Base-by-base conservation (phyloP, 1,140 invertebrate species). In the Sarcophaga bullata region DNA sequence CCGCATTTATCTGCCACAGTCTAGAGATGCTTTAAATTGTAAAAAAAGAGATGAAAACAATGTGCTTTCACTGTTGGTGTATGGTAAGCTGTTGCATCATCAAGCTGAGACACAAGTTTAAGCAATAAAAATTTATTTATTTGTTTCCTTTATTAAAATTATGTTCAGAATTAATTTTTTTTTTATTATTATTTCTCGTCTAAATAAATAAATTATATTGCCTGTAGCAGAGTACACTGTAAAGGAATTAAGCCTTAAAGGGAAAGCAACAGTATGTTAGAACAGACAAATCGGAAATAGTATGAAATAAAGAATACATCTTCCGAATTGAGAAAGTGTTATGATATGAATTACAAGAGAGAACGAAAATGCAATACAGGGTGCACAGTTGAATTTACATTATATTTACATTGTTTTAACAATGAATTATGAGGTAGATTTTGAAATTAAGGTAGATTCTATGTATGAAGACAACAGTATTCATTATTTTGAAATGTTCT, bases 51-150 rank as follows among this genome's bases (percentile, higher is more conserved):
- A 58, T 13, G n/a, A 7, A 58, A 58, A 15, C 15, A n/a, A 15
- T 58, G 25, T 4, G 25, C 1, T 4, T 58, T 15, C n/a, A 58
- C 15, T 58, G n/a, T n/a, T n/a, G 54, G 54, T 58, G 4, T 58
- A 13, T 13, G 13, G 10, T 3, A 37, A 37, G 25, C 54, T n/a
- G 54, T n/a, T 58, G 54, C 54, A 58, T 13, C 3, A 58, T n/a
- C 54, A 58, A 6, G n/a, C 11, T 15, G 11, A 6, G 11, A 58
- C 54, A 15, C 54, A 58, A 58, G 13, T 58, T 58, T 1, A n/a
- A 58, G 54, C n/a, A 58, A 58, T 58, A 58, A 58, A 58, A 58
- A 58, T 58, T 58, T 58, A 58, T 58, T 58, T 58, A 58, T 58
- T n/a, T 37, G n/a, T 58, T 58, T n/a, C n/a, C 54, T 58, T 13